phyloP scores from a whole-genome alignment of 2,797 vertebrate species.

The Pogoniulus pusillus region DNA sequence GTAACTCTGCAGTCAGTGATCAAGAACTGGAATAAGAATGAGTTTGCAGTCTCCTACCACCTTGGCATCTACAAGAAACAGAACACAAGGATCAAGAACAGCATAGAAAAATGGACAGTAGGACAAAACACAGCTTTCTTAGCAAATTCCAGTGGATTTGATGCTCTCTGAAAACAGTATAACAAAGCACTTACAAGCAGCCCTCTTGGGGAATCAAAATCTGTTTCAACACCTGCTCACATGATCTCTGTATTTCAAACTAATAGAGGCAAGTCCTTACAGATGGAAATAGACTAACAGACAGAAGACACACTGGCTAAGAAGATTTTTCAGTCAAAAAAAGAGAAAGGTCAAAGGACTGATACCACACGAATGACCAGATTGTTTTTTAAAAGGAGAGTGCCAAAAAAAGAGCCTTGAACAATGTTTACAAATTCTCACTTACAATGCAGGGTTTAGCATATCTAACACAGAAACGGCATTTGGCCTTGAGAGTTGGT shows the following conservation, averaged over 20 bases:
- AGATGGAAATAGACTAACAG: fast-evolving
- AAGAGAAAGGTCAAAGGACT: not conserved
- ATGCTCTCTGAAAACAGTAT: not conserved
- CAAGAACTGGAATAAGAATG: not conserved
- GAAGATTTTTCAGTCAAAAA: not conserved
- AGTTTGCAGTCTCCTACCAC: not conserved
- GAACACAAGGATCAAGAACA: not conserved
- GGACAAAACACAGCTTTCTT: not conserved
- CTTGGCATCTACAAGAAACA: not conserved
- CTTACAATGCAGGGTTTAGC: not conserved
- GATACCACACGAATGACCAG: not conserved
- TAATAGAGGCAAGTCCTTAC: not conserved
- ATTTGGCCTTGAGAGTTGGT: not conserved
- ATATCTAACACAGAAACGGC: not conserved
- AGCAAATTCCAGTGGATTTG: not conserved
- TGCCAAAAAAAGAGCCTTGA: not conserved
- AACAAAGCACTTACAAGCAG: not conserved
- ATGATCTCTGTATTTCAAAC: not conserved
- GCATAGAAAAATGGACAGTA: not conserved
- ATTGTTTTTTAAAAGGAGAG: not conserved
- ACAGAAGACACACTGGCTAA: not conserved
- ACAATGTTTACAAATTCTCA: not conserved
- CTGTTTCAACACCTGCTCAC: not conserved
- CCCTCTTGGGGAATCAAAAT: not conserved
- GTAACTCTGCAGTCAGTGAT: not conserved